Evolutionary conservation across 2,797 vertebrate genomes (phyloP).

Genomic region (Anomalospiza imberbis): DNA sequence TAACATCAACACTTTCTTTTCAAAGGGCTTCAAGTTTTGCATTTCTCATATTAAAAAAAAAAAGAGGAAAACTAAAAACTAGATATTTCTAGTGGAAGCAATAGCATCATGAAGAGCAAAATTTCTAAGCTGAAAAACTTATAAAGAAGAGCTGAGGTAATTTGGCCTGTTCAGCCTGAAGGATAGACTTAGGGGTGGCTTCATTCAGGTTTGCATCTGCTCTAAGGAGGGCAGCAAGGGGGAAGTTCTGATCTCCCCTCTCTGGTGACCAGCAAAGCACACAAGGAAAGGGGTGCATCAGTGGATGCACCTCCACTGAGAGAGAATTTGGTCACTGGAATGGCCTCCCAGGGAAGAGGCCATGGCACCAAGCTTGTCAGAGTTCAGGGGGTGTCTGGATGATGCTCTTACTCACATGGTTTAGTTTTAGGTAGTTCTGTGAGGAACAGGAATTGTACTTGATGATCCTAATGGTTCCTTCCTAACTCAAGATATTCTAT

Average conservation of each 20-base stretch:
- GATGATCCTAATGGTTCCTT: not conserved
- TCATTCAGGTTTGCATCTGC: not conserved
- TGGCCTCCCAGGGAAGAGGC: not conserved
- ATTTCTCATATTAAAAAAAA: not conserved
- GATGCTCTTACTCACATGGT: fast-evolving
- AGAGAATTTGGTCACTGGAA: fast-evolving
- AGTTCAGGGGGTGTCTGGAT: not conserved
- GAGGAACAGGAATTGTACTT: not conserved
- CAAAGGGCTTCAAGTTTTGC: not conserved
- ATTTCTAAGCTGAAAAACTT: not conserved
- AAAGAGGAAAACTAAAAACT: not conserved
- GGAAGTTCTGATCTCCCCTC: not conserved
- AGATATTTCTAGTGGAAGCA: not conserved
- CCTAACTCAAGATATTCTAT: not conserved
- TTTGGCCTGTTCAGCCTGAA: not conserved
- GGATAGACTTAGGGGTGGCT: not conserved
- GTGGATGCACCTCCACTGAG: not conserved
- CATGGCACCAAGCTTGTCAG: not conserved
- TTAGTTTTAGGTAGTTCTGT: not conserved
- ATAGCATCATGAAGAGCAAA: not conserved
- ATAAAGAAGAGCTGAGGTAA: fast-evolving
- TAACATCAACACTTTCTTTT: not conserved
- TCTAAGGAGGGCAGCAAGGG: fast-evolving
- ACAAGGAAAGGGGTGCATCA: fast-evolving
- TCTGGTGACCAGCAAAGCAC: not conserved